Conservation (phyloP, 2,797 vertebrate genomes). For the Ibycter americanus region DNA sequence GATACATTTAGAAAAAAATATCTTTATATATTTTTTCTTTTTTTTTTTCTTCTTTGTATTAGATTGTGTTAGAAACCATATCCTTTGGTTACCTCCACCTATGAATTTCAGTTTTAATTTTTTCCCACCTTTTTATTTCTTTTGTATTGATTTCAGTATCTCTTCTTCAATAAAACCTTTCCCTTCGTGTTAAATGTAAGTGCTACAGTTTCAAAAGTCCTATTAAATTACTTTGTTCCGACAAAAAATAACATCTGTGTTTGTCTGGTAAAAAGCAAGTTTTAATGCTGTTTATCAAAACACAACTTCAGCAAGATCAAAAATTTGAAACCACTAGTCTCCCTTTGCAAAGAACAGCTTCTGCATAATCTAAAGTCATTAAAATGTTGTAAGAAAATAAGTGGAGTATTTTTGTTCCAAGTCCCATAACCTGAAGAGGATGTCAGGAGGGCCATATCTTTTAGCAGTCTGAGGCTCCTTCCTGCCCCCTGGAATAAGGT, state of each 20-base stretch:
- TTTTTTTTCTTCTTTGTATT: not conserved
- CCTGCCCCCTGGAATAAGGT: not conserved
- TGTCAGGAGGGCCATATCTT: fast-evolving
- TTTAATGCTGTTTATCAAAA: not conserved
- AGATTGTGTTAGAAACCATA: not conserved
- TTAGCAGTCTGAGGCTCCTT: not conserved
- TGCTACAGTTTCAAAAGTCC: not conserved
- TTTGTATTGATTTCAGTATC: not conserved
- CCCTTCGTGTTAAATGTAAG: not conserved
- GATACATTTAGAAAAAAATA: not conserved
- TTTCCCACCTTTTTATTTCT: not conserved
- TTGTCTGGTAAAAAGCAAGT: not conserved
- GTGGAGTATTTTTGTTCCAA: not conserved
- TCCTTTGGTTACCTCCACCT: not conserved
- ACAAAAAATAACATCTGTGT: not conserved
- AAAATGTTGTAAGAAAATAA: not conserved
- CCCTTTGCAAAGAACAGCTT: not conserved
- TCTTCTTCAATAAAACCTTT: not conserved
- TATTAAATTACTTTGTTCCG: not conserved
- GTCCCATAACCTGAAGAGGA: not conserved
- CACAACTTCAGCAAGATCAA: not conserved
- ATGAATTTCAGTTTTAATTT: not conserved
- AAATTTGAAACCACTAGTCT: not conserved
- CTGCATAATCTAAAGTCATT: not conserved
- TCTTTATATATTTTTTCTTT: not conserved